Evolutionary conservation across 2,113 vertebrate genomes (phyloP).

Genomic region (Calcarius ornatus): DNA sequence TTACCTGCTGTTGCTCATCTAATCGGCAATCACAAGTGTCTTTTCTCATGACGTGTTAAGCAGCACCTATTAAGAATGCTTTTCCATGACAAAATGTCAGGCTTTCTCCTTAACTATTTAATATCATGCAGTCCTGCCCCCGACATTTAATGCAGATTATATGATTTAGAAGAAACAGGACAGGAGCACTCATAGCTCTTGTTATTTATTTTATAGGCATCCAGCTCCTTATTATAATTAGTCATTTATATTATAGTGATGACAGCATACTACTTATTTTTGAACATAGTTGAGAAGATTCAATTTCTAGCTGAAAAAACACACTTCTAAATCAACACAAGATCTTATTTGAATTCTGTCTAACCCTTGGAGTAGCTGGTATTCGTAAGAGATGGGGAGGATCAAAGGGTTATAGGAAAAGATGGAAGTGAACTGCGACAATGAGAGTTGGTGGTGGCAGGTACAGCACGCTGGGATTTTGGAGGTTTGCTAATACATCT

Average conservation of each 20-base stretch:
- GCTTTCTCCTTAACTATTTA: constrained; percentile 26
- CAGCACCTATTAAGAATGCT: constrained; percentile 3
- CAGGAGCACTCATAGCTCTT: not conserved
- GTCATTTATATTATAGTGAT: not conserved
- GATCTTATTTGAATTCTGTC: constrained; percentile 2
- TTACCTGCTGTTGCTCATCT: constrained; percentile 30
- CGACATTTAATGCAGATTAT: not conserved
- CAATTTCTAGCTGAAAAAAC: not conserved
- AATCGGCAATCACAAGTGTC: constrained; percentile 26
- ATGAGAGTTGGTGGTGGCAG: not conserved
- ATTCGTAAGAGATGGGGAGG: constrained; percentile 15
- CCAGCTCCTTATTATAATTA: not conserved
- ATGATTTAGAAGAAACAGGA: not conserved
- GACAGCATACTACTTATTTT: not conserved
- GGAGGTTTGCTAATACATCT: not conserved
- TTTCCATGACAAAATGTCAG: not conserved
- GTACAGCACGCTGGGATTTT: not conserved
- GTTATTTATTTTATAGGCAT: not conserved
- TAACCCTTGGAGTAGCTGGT: constrained; percentile 33
- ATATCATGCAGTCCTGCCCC: not conserved
- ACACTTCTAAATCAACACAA: not conserved
- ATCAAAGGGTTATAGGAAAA: constrained; percentile 28
- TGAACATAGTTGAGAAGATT: not conserved
- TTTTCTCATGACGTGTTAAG: constrained; percentile 1
- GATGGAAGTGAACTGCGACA: not conserved